These are phyloP conservation scores for Erebia aethiops DNA, from an alignment of 2,888 invertebrate species.

Conservation along the genomic window DNA sequence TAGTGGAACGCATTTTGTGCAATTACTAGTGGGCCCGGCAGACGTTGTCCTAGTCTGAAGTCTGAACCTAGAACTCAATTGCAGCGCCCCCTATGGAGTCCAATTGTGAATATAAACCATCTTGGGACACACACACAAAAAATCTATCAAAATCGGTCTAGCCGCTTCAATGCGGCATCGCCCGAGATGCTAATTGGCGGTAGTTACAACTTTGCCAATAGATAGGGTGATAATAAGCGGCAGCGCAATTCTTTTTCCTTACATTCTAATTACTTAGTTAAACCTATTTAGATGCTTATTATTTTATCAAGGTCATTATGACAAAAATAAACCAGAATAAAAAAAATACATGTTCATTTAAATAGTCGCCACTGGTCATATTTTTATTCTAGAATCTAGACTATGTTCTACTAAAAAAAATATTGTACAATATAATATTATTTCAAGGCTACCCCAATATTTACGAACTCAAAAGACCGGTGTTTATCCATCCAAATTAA, in stretches of 20 bases:
- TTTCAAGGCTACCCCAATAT: conserved; percentile 31
- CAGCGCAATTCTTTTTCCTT: neutral
- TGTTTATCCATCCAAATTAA: conserved; percentile 34
- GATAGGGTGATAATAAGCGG: no score
- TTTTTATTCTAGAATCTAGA: neutral
- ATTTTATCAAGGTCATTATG: neutral
- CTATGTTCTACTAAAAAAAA: conserved; percentile 12
- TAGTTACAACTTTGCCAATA: no score
- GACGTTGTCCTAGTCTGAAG: no score
- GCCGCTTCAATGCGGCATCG: no score
- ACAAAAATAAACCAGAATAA: neutral
- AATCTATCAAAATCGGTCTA: no score
- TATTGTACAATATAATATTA: conserved; percentile 11
- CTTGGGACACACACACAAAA: no score
- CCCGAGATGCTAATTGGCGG: no score
- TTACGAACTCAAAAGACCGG: conserved; percentile 33
- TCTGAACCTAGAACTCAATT: no score
- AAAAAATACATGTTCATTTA: neutral
- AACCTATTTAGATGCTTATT: neutral
- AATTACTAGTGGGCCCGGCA: no score
- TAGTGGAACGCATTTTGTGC: no score
- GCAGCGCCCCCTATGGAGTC: no score
- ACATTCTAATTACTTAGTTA: neutral
- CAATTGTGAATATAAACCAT: no score
- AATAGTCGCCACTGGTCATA: neutral